Evolutionary conservation across 2,888 invertebrate genomes (phyloP).

Genomic region (Amblyjoppa proteus): DNA sequence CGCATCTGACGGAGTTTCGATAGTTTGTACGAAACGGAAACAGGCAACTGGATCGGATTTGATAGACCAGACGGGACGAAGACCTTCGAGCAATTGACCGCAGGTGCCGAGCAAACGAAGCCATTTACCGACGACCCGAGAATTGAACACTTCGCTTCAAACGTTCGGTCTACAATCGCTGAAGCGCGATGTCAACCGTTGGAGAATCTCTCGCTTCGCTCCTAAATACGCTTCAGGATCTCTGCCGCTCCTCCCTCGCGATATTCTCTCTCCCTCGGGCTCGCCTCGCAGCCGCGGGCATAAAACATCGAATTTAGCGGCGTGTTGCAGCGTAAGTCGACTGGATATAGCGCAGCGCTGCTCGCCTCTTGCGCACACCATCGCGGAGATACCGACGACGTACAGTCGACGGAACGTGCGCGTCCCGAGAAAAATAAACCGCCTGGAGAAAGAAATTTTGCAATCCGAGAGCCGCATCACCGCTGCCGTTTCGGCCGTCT

Average conservation of each 20-base stretch:
- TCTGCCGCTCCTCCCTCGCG: conserved; percentile 39
- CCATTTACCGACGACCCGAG: neutral
- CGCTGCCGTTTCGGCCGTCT: conserved; percentile 60
- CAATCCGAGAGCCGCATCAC: conserved; percentile 50
- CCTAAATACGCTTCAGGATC: conserved; percentile 49
- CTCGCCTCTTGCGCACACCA: conserved; percentile 5
- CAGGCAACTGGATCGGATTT: neutral
- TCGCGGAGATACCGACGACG: neutral
- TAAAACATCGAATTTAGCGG: conserved; percentile 68
- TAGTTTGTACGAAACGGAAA: conserved; percentile 6
- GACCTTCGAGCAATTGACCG: neutral
- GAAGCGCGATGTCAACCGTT: conserved; percentile 12
- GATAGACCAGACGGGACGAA: neutral
- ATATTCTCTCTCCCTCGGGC: conserved; percentile 38
- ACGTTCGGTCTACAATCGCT: conserved; percentile 38
- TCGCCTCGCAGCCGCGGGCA: conserved; percentile 59
- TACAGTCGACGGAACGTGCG: conserved; percentile 49
- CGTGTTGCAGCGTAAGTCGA: conserved; percentile 48
- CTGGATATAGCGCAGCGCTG: conserved; percentile 49
- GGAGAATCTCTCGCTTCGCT: conserved; percentile 37
- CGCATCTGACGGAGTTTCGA: conserved; percentile 8
- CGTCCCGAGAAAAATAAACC: conserved; percentile 64
- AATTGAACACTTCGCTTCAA: neutral
- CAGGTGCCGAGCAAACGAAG: conserved; percentile 16
- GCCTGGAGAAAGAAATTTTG: conserved; percentile 61